These are phyloP conservation scores for Brachionus manjavacas DNA, from an alignment of 1,140 invertebrate genomes.

Conservation along the genomic window DNA sequence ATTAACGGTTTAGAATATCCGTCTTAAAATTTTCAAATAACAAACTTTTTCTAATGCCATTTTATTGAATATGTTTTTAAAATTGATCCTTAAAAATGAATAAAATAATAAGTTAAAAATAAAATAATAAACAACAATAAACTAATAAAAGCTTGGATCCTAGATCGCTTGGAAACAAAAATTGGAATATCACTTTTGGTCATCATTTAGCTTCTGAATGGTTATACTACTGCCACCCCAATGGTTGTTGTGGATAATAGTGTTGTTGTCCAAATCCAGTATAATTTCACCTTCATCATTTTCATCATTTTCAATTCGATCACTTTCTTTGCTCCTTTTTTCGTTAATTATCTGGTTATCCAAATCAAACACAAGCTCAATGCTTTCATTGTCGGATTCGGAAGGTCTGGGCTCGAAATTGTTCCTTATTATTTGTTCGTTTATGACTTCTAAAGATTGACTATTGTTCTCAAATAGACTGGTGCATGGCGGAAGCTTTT, in stretches of 20 bases:
- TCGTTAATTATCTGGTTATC: neutral
- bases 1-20: conserved; percentile 10
- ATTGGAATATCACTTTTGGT: neutral
- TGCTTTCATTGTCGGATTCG: neutral
- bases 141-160: neutral
- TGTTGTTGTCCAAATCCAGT: conserved; percentile 34
- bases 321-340: neutral
- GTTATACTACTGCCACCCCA: neutral
- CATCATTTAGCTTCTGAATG: neutral
- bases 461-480: neutral
- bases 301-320: neutral
- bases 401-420: neutral
- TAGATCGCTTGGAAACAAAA: neutral
- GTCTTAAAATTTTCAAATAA: neutral
- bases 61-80: neutral
- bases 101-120: neutral
- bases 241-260: conserved; percentile 19
- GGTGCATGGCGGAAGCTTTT: conserved; percentile 24
- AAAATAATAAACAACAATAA: neutral
- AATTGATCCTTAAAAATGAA: neutral
- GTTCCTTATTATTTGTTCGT: neutral
- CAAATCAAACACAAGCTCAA: conserved; percentile 27
- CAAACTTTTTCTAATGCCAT: neutral
- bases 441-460: neutral
- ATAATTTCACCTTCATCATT: conserved; percentile 5